Conservation (phyloP, 2,113 vertebrate species). For the Philantomba maxwellii region DNA sequence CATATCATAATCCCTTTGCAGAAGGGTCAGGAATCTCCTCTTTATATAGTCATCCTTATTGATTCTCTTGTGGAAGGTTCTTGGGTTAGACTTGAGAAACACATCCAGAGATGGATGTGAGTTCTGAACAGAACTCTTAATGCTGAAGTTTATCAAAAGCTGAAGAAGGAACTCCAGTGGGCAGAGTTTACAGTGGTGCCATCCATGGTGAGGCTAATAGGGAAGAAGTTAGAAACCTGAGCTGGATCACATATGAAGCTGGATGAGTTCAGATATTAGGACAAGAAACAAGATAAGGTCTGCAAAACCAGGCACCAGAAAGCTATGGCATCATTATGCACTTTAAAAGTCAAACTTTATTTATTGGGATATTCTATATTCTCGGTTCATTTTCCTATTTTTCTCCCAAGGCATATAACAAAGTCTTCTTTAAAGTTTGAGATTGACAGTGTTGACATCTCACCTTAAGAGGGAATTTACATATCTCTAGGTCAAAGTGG, state of each 20-base stretch:
- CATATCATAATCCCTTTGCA: not conserved
- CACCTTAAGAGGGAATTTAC: not conserved
- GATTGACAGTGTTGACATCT: not conserved
- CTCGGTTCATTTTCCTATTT: not conserved
- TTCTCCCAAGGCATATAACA: not conserved
- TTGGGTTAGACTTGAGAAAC: not conserved
- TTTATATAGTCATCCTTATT: not conserved
- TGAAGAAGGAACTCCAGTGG: not conserved
- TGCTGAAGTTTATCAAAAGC: not conserved
- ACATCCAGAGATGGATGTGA: not conserved
- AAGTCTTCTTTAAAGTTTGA: not conserved
- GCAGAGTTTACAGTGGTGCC: not conserved
- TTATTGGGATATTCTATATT: not conserved
- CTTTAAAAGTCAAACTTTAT: not conserved
- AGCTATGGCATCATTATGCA: not conserved
- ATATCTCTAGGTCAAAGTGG: not conserved
- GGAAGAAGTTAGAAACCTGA: not conserved
- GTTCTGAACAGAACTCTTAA: not conserved
- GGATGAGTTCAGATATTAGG: not conserved
- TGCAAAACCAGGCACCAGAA: not conserved
- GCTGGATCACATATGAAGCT: not conserved
- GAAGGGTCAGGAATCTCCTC: not conserved
- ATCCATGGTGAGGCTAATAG: not conserved
- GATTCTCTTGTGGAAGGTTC: not conserved
- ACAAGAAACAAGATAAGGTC: not conserved